Evolutionary conservation across 2,113 vertebrate genomes (phyloP), one percentile per base, ranked within the genome.

Genomic region (Fulmarus glacialis): DNA sequence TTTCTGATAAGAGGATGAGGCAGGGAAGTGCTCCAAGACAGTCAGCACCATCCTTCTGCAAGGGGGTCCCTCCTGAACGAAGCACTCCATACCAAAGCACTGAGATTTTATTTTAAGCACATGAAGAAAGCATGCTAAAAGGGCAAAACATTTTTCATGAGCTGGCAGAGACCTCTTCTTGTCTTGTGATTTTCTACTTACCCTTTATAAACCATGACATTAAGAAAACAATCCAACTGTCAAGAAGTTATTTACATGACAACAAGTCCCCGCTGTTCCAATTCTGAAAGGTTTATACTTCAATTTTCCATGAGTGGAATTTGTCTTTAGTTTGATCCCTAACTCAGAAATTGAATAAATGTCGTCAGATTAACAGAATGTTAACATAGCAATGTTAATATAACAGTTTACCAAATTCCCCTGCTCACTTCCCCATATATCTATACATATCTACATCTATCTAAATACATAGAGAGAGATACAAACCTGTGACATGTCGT

Each of bases 401-500:
- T 3, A 74, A 12, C 15, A 56, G 27, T 42, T 72, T 36, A 29
- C 14, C 30, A n/a, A 42, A 59, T 24, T 43, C n/a, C 42, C 42
- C 24, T n/a, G 26, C 22, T 58, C 16, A 2, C 45, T 53, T 56
- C 62, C 34, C 23, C 42, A 17, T 6, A 2, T 17, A 47, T 9
- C n/a, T 43, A 23, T 14, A 48, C 2, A 4, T n/a, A 66, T 8
- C 24, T 47, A 4, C 5, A 38, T 12, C 34, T 26, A n/a, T 12
- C 26, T 30, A 20, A 7, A 55, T 8, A 20, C 5, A n/a, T 0
- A 40, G 27, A 15, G 4, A 30, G 53, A 38, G 16, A 52, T 8
- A 60, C 15, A 53, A 45, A 48, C 47, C 17, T 23, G 6, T 6
- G 30, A 72, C 23, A 32, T 1, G 0, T 26, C 19, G 1, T 38